Percentiles rank a stretch among this genome's conserved stretches.
These are phyloP conservation scores for Xylota segnis DNA, from an alignment of 2,888 invertebrate genomes.

Conservation along the genomic window DNA sequence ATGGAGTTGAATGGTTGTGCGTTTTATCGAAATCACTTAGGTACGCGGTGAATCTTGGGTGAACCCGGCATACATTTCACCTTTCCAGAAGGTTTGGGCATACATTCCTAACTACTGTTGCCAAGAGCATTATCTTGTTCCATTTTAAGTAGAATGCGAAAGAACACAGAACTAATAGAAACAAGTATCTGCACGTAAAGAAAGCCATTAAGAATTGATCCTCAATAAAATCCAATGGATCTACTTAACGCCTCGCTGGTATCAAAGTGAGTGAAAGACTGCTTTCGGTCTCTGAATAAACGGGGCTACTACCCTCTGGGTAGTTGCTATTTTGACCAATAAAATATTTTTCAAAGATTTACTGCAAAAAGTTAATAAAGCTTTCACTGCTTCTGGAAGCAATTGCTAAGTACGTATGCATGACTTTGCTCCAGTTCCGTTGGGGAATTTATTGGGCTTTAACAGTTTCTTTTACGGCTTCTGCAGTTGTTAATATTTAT, in stretches of 20 bases:
- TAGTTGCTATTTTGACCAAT: neutral
- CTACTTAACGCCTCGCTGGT: neutral
- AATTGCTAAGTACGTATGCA: neutral
- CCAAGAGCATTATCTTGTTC: too few relatives aligned
- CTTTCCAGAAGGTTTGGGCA: too few relatives aligned
- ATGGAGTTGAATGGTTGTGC: neutral
- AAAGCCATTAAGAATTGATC: neutral
- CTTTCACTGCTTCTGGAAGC: neutral
- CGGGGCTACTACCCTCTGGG: neutral
- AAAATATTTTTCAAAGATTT: slow-evolving; percentile 8
- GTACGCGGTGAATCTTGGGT: neutral
- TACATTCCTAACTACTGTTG: too few relatives aligned
- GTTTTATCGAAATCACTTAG: neutral
- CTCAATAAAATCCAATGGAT: neutral
- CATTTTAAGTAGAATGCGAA: too few relatives aligned
- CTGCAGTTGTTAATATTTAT: neutral
- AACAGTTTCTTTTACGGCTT: neutral
- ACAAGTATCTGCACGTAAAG: too few relatives aligned
- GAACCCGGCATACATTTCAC: neutral
- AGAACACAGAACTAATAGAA: too few relatives aligned
- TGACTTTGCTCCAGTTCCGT: neutral
- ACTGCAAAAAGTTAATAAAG: neutral
- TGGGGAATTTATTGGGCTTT: neutral
- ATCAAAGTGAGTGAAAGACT: neutral
- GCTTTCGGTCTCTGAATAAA: too few relatives aligned